A percentile compares a stretch with the other conserved stretches of the same genome.
These are phyloP conservation scores for Habroteleia sp. DNA, from an alignment of 2,888 invertebrate genomes.

Conservation along the genomic window DNA sequence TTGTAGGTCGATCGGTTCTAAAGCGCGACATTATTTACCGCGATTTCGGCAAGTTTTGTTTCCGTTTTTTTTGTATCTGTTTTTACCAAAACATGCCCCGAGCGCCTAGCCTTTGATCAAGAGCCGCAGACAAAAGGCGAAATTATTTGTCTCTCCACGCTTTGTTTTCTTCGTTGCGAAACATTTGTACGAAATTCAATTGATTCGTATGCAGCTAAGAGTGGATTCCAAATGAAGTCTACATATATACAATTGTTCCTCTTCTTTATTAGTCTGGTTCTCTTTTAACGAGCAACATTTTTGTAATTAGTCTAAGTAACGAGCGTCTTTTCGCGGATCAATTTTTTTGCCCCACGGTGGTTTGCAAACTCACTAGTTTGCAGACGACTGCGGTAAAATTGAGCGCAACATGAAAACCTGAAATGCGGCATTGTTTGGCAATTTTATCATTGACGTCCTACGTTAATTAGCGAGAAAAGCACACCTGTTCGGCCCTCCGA, in stretches of 20 bases:
- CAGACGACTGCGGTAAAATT: not conserved
- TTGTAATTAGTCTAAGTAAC: slow-evolving; percentile 5
- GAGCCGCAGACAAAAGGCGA: slow-evolving; percentile 70
- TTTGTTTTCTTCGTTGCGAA: slow-evolving; percentile 1
- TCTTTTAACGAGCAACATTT: slow-evolving; percentile 2
- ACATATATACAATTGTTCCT: not conserved
- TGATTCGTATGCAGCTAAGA: slow-evolving; percentile 1
- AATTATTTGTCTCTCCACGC: not conserved
- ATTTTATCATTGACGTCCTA: slow-evolving; percentile 22
- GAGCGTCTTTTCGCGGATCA: not conserved
- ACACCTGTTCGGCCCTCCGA: not conserved
- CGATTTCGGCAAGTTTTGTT: slow-evolving; percentile 30
- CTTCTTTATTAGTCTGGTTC: not conserved
- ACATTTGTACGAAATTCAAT: slow-evolving; percentile 20
- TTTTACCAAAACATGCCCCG: slow-evolving; percentile 35
- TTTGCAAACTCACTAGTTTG: not conserved
- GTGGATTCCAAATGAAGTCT: slow-evolving; percentile 9
- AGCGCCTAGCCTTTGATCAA: slow-evolving; percentile 70
- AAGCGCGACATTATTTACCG: slow-evolving; percentile 17
- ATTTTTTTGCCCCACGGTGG: not conserved
- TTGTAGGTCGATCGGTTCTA: slow-evolving; percentile 19
- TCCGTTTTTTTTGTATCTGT: slow-evolving; percentile 2
- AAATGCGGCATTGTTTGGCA: slow-evolving; percentile 24
- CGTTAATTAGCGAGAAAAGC: slow-evolving; percentile 22
- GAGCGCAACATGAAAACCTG: not conserved